Base-by-base conservation (phyloP, 2,113 vertebrate genomes). In the Passer montanus region DNA sequence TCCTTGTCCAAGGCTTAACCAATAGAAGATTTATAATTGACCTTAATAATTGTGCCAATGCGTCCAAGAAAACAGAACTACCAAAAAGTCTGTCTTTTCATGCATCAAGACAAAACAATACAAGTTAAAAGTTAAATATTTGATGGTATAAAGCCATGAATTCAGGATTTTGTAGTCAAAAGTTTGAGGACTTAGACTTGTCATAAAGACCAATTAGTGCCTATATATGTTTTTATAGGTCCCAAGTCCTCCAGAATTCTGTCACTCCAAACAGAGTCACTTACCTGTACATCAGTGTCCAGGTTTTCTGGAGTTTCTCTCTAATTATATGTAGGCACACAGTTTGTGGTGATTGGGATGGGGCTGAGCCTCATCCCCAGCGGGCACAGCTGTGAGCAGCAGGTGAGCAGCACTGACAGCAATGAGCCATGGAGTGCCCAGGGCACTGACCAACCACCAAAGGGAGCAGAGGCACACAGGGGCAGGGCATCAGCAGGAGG, bases 401-500 rank as follows among this genome's bases (percentile, higher is more conserved):
- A 58, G 56, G 56, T 35, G 56, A 58, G 56, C 56, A 35, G 56
- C 56, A 59, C 5, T 59, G 56, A 16, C 15, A 11, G 33, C 10
- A 59, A 35, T 8, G 56, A 59, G 56, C 56, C n/a, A 16, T 16
- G 56, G 56, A 35, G 56, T 59, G 56, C 56, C 56, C 56, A 59
- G 56, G 14, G n/a, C n/a, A 35, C n/a, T 59, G 56, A 35, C 1
- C 56, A 59, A 59, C 33, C 56, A 59, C 56, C 56, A 35, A 59
- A 59, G 56, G 56, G 56, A 59, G 0, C 56, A 59, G 56, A 59
- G 56, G 56, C 56, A 59, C 56, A 35, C 56, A 59, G 56, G 56
- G 0, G 56, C 56, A 35, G 0, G 1, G 56, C 22, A 35, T 16
- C 4, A 35, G 16, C 56, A 24, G 10, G 56, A 59, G 56, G 56